Percentiles rank a stretch among this genome's conserved stretches.
Evolutionary conservation across 2,888 invertebrate genomes (phyloP).

Genomic region (Torymus texanus): DNA sequence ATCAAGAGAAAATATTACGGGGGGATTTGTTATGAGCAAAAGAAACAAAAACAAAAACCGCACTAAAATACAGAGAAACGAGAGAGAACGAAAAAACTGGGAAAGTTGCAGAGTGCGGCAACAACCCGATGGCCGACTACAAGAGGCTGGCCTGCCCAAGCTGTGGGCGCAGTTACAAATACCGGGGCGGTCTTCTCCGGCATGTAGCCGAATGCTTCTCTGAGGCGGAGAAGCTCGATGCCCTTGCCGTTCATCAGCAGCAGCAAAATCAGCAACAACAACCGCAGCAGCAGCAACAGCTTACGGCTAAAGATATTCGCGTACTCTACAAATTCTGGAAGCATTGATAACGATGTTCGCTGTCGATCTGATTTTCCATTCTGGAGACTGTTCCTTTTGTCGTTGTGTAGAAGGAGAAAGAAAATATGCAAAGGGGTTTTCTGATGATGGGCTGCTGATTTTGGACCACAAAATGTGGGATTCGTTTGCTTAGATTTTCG

Average conservation of each 20-base stretch:
- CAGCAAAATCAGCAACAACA: slow-evolving; percentile 59
- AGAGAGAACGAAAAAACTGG: slow-evolving; percentile 30
- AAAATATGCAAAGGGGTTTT: too few species aligned
- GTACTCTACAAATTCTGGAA: slow-evolving; percentile 69
- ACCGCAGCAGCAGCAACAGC: slow-evolving; percentile 57
- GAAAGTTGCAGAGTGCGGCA: slow-evolving; percentile 44
- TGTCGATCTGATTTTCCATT: slow-evolving; percentile 7
- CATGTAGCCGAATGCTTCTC: slow-evolving; percentile 72
- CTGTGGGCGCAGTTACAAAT: slow-evolving; percentile 74
- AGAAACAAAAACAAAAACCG: slow-evolving; percentile 44
- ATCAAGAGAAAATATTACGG: slow-evolving; percentile 10
- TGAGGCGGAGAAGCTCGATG: slow-evolving; percentile 66
- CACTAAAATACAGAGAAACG: not conserved
- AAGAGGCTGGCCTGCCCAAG: slow-evolving; percentile 71
- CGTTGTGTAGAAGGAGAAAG: not conserved
- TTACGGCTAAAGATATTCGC: slow-evolving; percentile 65
- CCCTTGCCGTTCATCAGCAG: slow-evolving; percentile 56
- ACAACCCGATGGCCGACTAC: slow-evolving; percentile 67
- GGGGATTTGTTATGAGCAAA: not conserved
- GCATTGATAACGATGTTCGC: slow-evolving; percentile 55
- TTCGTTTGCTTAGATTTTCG: not conserved
- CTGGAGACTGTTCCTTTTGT: not conserved
- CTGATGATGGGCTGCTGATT: not conserved
- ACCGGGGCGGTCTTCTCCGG: slow-evolving; percentile 72
- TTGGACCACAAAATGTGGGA: slow-evolving; percentile 26